These are phyloP conservation scores for Penaeus vannamei DNA, from an alignment of 1,140 invertebrate species.

Conservation along the genomic window DNA sequence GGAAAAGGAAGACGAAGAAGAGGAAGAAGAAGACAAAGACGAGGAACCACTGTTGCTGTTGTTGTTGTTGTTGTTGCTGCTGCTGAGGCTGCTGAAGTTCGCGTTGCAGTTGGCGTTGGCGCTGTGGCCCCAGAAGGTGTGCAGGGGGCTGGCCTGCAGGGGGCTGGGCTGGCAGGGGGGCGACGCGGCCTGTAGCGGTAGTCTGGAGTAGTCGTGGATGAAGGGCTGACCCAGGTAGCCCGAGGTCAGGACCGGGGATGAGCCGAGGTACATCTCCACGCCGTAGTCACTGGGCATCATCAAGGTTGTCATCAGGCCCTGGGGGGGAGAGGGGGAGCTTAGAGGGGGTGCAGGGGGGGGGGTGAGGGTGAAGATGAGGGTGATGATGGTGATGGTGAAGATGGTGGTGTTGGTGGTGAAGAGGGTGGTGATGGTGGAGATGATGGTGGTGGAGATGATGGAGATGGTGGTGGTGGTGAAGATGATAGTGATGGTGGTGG, in stretches of 20 bases:
- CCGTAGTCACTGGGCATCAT: constrained; percentile 68
- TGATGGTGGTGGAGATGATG: too few relatives aligned
- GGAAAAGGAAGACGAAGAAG: too few relatives aligned
- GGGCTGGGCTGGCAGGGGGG: constrained; percentile 37
- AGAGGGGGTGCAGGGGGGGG: not conserved
- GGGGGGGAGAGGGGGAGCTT: not conserved
- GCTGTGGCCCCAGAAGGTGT: constrained; percentile 38
- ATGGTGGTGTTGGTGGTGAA: too few relatives aligned
- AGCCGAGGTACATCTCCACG: constrained; percentile 67
- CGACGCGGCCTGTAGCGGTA: constrained; percentile 68
- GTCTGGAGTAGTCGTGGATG: constrained; percentile 70
- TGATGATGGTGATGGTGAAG: not conserved
- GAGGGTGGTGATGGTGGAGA: too few relatives aligned
- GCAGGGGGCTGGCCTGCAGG: constrained; percentile 34
- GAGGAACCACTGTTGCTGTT: too few relatives aligned
- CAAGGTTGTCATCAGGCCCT: constrained; percentile 68
- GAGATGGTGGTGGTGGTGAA: too few relatives aligned
- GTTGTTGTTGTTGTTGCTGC: not conserved
- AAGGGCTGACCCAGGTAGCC: constrained; percentile 73
- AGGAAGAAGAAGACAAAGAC: too few relatives aligned
- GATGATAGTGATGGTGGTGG: too few relatives aligned
- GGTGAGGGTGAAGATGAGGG: not conserved
- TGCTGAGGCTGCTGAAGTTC: not conserved
- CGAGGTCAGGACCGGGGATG: constrained; percentile 64
- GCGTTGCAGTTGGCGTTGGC: constrained; percentile 11